A percentile compares a stretch with the other conserved stretches of the same genome.
Evolutionary conservation across 2,888 invertebrate genomes (phyloP).

Genomic region (Caenorhabditis macrosperma): DNA sequence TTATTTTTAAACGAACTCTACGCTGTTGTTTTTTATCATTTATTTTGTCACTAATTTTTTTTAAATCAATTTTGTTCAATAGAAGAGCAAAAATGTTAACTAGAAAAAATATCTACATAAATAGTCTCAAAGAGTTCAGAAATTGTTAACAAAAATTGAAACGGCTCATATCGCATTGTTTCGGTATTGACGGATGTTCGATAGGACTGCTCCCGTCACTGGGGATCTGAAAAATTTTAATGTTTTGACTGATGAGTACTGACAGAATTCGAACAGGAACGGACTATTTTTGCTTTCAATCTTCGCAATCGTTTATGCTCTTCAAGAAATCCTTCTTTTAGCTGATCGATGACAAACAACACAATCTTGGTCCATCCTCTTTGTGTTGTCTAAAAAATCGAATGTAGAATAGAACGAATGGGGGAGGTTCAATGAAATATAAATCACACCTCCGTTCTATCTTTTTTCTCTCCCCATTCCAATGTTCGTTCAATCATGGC

Average conservation of each 20-base stretch:
- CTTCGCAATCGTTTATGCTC: conserved; percentile 63
- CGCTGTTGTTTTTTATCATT: no score
- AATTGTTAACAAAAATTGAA: conserved; percentile 60
- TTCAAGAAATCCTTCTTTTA: conserved; percentile 70
- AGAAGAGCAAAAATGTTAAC: no score
- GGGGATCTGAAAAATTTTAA: conserved; percentile 27
- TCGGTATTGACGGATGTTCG: conserved; percentile 42
- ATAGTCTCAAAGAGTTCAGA: conserved; percentile 28
- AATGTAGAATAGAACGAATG: background rate
- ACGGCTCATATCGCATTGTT: conserved; percentile 54
- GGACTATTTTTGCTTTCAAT: conserved; percentile 36
- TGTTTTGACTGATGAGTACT: background rate
- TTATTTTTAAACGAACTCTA: no score
- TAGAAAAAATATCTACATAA: no score
- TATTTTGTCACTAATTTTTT: no score
- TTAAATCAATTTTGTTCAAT: no score
- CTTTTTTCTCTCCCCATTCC: conserved; percentile 71
- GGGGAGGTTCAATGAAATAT: background rate
- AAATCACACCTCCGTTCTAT: conserved; percentile 60
- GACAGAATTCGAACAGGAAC: background rate
- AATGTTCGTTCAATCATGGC: conserved; percentile 70
- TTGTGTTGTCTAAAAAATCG: conserved; percentile 61
- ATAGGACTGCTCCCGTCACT: conserved; percentile 45
- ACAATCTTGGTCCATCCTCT: conserved; percentile 72
- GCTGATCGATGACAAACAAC: conserved; percentile 67